Percentiles rank a stretch among this genome's conserved stretches.
These are phyloP conservation scores for Ganaspis brasiliensis DNA, from an alignment of 2,888 invertebrate species.

Conservation along the genomic window DNA sequence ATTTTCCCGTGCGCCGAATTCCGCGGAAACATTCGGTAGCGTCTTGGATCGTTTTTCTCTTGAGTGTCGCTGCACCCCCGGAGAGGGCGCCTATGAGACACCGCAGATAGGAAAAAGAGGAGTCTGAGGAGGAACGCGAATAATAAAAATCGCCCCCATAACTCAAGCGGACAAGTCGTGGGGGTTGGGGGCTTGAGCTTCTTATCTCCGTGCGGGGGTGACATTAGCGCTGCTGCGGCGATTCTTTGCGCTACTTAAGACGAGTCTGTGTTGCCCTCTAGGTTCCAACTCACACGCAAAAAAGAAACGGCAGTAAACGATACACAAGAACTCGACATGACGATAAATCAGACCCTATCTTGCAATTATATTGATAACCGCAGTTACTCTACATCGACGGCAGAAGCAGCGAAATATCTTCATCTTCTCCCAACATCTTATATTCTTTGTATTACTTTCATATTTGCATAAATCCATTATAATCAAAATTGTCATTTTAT, in stretches of 20 bases:
- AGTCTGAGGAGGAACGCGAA: conserved; percentile 68
- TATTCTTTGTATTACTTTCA: neutral
- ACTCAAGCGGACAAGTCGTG: conserved; percentile 75
- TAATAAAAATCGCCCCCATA: conserved; percentile 80
- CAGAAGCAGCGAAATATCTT: conserved; percentile 67
- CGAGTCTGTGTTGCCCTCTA: conserved; percentile 59
- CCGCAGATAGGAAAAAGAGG: conserved; percentile 75
- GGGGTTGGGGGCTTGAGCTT: conserved; percentile 72
- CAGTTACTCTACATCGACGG: conserved; percentile 71
- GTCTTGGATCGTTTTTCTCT: conserved; percentile 62
- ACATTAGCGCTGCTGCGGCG: conserved; percentile 79
- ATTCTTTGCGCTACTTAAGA: conserved; percentile 73
- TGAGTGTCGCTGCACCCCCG: conserved; percentile 69
- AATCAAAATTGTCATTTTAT: too few relatives aligned
- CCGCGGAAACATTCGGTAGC: conserved; percentile 50
- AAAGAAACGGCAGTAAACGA: conserved; percentile 50
- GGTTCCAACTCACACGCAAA: conserved; percentile 47
- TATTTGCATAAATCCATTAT: too few relatives aligned
- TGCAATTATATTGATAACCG: conserved; percentile 76
- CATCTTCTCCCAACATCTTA: conserved; percentile 56
- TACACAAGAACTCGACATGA: conserved; percentile 43
- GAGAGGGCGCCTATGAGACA: conserved; percentile 71
- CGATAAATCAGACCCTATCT: conserved; percentile 74
- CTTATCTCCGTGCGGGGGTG: conserved; percentile 78
- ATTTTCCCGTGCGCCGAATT: conserved; percentile 52